Evolutionary conservation across 2,888 invertebrate genomes (phyloP), one percentile per base, ranked within the genome.

Genomic region (Oxycera nigricornis): DNA sequence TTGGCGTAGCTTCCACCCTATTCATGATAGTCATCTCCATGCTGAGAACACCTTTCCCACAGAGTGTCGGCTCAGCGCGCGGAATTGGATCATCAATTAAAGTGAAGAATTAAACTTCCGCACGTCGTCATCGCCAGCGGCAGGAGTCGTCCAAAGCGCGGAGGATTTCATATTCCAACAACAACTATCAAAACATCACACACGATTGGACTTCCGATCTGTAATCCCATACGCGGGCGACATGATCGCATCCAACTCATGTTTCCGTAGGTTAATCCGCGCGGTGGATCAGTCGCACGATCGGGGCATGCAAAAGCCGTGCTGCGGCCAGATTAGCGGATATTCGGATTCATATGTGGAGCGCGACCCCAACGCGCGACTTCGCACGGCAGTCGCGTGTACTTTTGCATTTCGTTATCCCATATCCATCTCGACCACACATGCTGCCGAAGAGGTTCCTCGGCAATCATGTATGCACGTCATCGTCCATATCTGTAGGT

Each of bases 321-420:
- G 2, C 30, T 50, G 28, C 50, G 7, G 11, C 14, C 50, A 30
- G 50, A 50, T 68, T 52, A 68, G 55, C 70, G 31, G 31, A 31
- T 52, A 17, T 52, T 24, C 11, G 55, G n/a, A 55, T 30, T n/a
- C 50, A 26, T 28, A 30, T 50, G 20, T 28, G 68, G 30, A 65
- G 65, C 31, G 55, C 52, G 55, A 35, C 70, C 46, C 35, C 70
- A 75, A 75, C 68, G 75, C 72, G 73, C 73, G 75, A 75, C 73
- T 73, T 70, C 75, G 75, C 62, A 70, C 73, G 75, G 62, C 75
- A 59, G 73, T 62, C 75, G 75, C 75, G 75, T 75, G 75, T 75
- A 70, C 70, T 50, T 52, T 68, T 22, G 26, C 39, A 41, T 39
- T 24, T 39, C 22, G 39, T 65, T 65, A 65, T 68, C 68, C 50